A percentile compares a stretch with the other conserved stretches of the same genome.
Conservation (phyloP, 2,113 vertebrate genomes). For the Heterotis niloticus region DNA sequence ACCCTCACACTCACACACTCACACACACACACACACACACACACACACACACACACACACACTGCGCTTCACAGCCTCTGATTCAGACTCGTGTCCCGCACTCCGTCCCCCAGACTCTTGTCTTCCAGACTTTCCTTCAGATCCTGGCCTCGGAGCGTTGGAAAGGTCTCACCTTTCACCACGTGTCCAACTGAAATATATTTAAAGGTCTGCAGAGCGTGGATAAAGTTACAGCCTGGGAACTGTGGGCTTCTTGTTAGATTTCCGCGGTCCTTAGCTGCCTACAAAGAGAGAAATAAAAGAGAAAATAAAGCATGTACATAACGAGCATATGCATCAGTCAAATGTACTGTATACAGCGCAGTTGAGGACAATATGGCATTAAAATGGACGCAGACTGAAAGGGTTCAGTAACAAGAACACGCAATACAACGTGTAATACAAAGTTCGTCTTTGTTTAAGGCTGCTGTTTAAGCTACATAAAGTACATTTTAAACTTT, state of each 20-base stretch:
- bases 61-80: too few relatives aligned
- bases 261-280: slow-evolving; percentile 33
- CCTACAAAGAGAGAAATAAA: slow-evolving; percentile 42
- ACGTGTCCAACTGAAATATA: slow-evolving; percentile 63
- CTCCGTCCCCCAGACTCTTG: background rate
- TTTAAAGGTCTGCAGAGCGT: slow-evolving; percentile 64
- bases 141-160: slow-evolving; percentile 37
- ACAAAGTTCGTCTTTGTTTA: background rate
- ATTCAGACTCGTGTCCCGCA: background rate
- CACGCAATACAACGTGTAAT: background rate
- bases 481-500: too few relatives aligned
- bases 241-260: slow-evolving; percentile 36
- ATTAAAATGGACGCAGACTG: background rate
- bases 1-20: too few relatives aligned
- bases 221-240: slow-evolving; percentile 58
- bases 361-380: too few relatives aligned
- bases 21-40: too few relatives aligned
- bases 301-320: background rate
- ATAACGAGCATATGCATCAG: background rate
- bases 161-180: slow-evolving; percentile 66
- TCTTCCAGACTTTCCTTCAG: slow-evolving; percentile 28
- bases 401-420: background rate
- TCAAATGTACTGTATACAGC: background rate
- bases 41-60: too few relatives aligned
- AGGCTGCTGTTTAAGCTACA: background rate